Evolutionary conservation across 2,113 vertebrate genomes (phyloP).

Genomic region (Orientallactaga bullata): DNA sequence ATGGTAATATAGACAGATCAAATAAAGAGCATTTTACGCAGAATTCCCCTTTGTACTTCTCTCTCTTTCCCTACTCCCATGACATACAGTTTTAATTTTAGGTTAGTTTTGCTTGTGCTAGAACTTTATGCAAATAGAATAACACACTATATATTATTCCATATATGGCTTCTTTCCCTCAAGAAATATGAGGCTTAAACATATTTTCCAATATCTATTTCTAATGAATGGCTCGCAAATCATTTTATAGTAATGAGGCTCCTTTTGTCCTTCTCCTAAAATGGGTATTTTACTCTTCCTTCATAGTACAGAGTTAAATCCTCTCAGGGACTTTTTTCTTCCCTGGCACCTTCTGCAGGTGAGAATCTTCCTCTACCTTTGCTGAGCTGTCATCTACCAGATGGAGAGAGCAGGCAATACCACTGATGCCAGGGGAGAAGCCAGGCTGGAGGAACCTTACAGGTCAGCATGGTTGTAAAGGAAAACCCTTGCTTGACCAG

Average conservation of each 20-base stretch:
- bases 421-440: background rate
- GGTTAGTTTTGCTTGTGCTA: background rate
- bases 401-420: background rate
- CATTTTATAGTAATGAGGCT: background rate
- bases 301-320: background rate
- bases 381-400: background rate
- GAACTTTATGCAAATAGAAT: background rate
- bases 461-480: slow-evolving; percentile 57
- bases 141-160: background rate
- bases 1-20: background rate
- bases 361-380: slow-evolving; percentile 4
- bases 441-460: slow-evolving; percentile 41
- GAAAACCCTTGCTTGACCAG: slow-evolving; percentile 69
- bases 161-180: background rate
- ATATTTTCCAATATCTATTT: slow-evolving; percentile 28
- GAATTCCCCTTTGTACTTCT: background rate
- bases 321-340: slow-evolving; percentile 1
- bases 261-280: background rate
- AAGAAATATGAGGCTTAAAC: slow-evolving; percentile 25
- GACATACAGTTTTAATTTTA: background rate
- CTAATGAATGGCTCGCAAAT: background rate
- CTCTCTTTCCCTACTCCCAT: background rate
- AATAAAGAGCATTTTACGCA: background rate
- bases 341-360: background rate
- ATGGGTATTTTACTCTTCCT: background rate